Evolutionary conservation across 2,113 vertebrate species (phyloP), one percentile per base, ranked within the genome.

Genomic region (Eonycteris spelaea): DNA sequence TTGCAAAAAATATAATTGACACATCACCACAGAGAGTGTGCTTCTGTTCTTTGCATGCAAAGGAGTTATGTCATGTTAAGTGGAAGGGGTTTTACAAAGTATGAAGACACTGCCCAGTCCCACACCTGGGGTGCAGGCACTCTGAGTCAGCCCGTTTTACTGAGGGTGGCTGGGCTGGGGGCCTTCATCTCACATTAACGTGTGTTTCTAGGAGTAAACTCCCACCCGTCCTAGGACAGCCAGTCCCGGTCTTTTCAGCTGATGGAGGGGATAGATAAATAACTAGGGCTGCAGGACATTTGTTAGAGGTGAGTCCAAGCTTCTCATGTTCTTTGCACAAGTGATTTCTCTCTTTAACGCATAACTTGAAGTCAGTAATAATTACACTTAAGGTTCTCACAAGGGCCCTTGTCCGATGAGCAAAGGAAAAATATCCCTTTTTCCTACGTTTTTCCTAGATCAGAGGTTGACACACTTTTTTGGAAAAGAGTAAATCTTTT

Each of bases 21-120:
- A 48, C 71, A 6, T 74, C 45, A 40, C 40, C 7, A 11, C 83
- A 38, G 75, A 73, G 38, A 48, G 5, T 26, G 2, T 45, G 59
- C 55, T 77, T 79, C 71, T 12, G 7, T 40, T 16, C 15, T 53
- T 38, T 2, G 0, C 15, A 1, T 0, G 1, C 7, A n/a, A 55
- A n/a, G 18, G 15, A 26, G 12, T n/a, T 19, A 0, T 13, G 11
- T 1, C 5, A 1, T 73, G 16, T 24, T 2, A 12, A 3, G 2
- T 1, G 22, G 53, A 35, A 19, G 16, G 51, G 26, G n/a, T n/a
- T 45, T 73, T 33, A 57, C 1, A 13, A 28, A 13, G 11, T 35
- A 6, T 4, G 65, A 10, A 38, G 51, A 79, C 55, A 33, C 38
- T 43, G 21, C n/a, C 19, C 55, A 26, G 24, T 21, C 38, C 70